phyloP scores from a whole-genome alignment of 64 coral and sea anemone genomes.

The Acropora yongei region DNA sequence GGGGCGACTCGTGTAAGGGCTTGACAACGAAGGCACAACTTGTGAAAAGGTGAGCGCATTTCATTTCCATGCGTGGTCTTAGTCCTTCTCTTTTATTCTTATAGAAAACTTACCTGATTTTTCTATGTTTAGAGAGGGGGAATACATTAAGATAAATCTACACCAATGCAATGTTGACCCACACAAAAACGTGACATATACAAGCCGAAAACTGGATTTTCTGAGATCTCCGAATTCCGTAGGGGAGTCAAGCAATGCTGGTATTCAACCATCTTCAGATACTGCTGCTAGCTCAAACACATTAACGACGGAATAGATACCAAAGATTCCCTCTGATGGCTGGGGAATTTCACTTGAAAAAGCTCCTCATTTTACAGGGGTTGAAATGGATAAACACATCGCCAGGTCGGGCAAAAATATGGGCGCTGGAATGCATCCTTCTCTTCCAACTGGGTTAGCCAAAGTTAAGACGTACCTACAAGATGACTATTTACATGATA shows the following conservation, averaged over 20 bases:
- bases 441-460: constrained; percentile 48
- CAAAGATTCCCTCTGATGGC: no score
- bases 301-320: no score
- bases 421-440: no score
- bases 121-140: no score
- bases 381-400: no score
- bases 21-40: constrained; percentile 40
- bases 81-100: neutral
- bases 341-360: no score
- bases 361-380: no score
- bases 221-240: neutral
- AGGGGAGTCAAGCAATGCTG: neutral
- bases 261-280: neutral
- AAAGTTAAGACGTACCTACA: constrained; percentile 40
- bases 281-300: neutral
- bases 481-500: constrained; percentile 70
- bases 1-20: constrained; percentile 44
- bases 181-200: neutral
- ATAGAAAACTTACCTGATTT: no score
- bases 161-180: no score
- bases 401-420: no score
- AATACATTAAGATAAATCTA: no score
- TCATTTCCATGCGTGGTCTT: neutral
- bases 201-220: neutral
- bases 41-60: constrained; percentile 1